Percentiles rank a stretch among this genome's conserved stretches.
phyloP scores from a whole-genome alignment of 1,140 invertebrate species.

The Agraylea sexmaculata region DNA sequence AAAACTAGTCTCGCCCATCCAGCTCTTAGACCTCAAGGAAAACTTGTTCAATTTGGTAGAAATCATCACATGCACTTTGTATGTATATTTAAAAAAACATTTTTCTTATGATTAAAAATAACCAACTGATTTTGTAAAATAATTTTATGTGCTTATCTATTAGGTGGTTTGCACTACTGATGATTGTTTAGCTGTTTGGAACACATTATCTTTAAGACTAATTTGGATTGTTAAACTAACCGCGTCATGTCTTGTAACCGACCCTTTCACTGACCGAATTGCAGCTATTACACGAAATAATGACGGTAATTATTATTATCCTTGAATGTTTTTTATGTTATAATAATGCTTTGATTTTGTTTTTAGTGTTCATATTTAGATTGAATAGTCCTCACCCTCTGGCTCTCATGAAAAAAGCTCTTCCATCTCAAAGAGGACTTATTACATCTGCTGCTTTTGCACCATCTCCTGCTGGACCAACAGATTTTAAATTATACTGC shows the following conservation, averaged over 20 bases:
- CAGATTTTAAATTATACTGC: constrained; percentile 16
- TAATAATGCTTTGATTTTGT: constrained; percentile 4
- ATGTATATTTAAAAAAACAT: constrained; percentile 22
- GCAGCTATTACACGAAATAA: constrained; percentile 31
- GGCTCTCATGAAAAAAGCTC: constrained; percentile 6
- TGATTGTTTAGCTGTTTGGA: constrained; percentile 34
- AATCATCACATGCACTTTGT: constrained; percentile 38
- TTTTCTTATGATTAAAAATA: constrained; percentile 3
- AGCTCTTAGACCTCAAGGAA: constrained; percentile 30
- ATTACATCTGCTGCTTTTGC: constrained; percentile 19
- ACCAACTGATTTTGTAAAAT: background rate
- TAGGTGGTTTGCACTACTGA: constrained; percentile 36
- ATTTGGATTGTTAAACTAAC: constrained; percentile 32
- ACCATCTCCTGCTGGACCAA: constrained; percentile 4
- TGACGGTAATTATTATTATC: constrained; percentile 27
- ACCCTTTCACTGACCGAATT: constrained; percentile 34
- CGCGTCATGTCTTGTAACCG: constrained; percentile 27
- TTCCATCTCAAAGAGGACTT: constrained; percentile 13
- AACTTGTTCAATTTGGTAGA: constrained; percentile 33
- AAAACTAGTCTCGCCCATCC: constrained; percentile 32
- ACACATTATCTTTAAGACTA: constrained; percentile 31
- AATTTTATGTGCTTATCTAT: background rate
- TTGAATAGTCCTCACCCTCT: constrained; percentile 16
- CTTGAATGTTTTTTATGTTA: background rate
- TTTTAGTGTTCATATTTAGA: constrained; percentile 17